Evolutionary conservation across 2,888 invertebrate genomes (phyloP), one percentile per base, ranked within the genome.

Genomic region (Cryptophagus acutangulus): DNA sequence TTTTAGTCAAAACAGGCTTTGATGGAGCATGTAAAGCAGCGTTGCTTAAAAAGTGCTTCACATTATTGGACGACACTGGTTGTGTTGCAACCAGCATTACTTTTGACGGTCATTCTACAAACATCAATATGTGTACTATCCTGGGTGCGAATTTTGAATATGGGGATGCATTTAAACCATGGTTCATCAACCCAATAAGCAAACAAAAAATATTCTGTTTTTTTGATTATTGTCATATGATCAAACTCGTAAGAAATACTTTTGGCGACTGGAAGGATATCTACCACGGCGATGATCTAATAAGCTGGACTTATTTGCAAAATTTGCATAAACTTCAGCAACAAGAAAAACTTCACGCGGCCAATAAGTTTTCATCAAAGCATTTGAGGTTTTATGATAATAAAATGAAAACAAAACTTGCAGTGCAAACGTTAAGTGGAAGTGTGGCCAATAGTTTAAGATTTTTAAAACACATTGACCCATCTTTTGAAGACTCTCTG

Each of bases 81-180:
- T n/a, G n/a, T n/a, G n/a, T n/a, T n/a, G n/a, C n/a, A n/a, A n/a
- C n/a, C n/a, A n/a, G n/a, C n/a, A 1, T 52, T 12, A 51, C 54
- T 8, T 52, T 48, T 45, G 50, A 52, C 47, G 49, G 47, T 4
- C 34, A 43, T 33, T 18, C 43, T 12, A 24, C 44, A 2, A 52
- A 54, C 38, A 33, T 52, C 17, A 15, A 29, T 12, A 43, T 40
- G 43, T 24, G 33, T 8, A 20, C 35, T 3, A 12, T 38, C n/a
- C 31, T 40, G 18, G 34, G 43, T 3, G 28, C 20, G 9, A 20
- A 20, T 20, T 20, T 20, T 20, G n/a, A 6, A 20, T 20, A 8
- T 20, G 24, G 24, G 6, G 24, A n/a, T n/a, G n/a, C n/a, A n/a
- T n/a, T n/a, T n/a, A n/a, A n/a, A n/a, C n/a, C n/a, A n/a, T n/a